Percentiles rank a stretch among this genome's conserved stretches.
Evolutionary conservation across 2,113 vertebrate genomes (phyloP).

Genomic region (Chunga burmeisteri): DNA sequence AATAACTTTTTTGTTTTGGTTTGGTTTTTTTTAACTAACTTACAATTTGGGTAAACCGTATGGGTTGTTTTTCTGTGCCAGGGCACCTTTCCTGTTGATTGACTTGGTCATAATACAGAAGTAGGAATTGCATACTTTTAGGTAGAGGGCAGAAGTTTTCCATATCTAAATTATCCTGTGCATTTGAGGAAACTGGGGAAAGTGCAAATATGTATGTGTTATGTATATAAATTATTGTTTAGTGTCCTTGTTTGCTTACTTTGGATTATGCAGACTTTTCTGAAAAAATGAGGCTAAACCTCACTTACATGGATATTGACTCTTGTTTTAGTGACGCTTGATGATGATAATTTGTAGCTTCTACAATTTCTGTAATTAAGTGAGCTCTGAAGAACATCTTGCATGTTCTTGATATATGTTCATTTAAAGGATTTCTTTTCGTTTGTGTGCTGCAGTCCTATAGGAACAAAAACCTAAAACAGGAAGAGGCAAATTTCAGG

Average conservation of each 20-base stretch:
- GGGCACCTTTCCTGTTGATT: neutral
- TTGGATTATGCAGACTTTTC: neutral
- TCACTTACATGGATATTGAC: neutral
- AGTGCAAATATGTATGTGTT: neutral
- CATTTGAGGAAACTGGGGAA: neutral
- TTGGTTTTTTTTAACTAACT: neutral
- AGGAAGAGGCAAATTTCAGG: neutral
- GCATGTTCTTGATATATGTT: neutral
- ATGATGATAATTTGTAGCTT: neutral
- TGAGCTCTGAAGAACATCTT: neutral
- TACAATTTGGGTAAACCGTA: neutral
- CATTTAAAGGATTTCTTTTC: neutral
- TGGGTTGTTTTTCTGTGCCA: rapidly evolving
- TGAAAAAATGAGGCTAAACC: neutral
- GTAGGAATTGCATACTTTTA: neutral
- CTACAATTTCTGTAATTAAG: neutral
- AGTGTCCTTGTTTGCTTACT: neutral
- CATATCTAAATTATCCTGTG: neutral
- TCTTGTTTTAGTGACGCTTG: neutral
- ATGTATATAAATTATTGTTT: neutral
- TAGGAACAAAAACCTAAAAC: neutral
- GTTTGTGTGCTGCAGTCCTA: neutral
- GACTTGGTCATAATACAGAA: neutral
- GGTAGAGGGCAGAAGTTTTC: neutral
- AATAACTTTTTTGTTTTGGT: neutral